A percentile compares a stretch with the other conserved stretches of the same genome.
These are phyloP conservation scores for Nipponia nippon DNA, from an alignment of 2,113 vertebrate genomes.

Conservation along the genomic window DNA sequence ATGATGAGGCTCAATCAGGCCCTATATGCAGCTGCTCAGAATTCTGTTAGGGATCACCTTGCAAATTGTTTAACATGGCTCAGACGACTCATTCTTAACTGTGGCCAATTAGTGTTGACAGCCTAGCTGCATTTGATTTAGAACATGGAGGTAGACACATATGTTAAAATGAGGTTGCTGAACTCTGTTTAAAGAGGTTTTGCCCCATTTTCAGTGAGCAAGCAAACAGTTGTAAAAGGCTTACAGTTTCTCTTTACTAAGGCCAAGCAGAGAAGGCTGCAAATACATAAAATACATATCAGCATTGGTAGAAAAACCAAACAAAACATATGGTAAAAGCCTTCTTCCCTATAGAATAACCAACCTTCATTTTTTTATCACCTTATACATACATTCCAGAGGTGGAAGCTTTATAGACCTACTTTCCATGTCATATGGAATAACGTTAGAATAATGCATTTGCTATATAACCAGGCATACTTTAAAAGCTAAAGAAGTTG, in stretches of 20 bases:
- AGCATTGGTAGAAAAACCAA: rapidly evolving
- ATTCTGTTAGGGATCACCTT: background rate
- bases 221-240: background rate
- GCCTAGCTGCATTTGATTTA: background rate
- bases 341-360: background rate
- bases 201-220: background rate
- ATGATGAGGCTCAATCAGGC: background rate
- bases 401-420: background rate
- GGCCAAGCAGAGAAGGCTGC: background rate
- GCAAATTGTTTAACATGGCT: constrained; percentile 4
- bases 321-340: background rate
- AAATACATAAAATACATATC: background rate
- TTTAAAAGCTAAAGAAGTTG: background rate
- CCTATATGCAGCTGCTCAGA: background rate
- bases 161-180: background rate
- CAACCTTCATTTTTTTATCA: background rate
- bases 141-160: background rate
- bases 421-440: background rate
- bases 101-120: constrained; percentile 21
- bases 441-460: background rate
- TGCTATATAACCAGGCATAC: background rate
- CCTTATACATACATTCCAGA: background rate
- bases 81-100: background rate
- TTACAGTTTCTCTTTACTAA: background rate
- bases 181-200: background rate